Evolutionary conservation across 2,797 vertebrate genomes (phyloP), one percentile per base, ranked within the genome.

Genomic region (Pyrocephalus nanus): DNA sequence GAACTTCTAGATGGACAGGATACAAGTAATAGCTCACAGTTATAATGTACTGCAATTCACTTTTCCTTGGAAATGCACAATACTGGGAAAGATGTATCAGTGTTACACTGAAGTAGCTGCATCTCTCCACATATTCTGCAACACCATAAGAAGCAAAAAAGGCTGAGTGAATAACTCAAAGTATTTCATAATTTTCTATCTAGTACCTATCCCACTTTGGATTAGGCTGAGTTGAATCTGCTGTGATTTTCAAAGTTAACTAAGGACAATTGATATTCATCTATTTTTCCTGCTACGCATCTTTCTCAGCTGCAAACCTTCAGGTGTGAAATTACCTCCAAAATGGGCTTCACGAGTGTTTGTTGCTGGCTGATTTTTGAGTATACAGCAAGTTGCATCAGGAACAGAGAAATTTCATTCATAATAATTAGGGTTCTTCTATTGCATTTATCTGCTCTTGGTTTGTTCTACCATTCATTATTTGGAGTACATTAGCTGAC

Each of bases 291-390:
- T 65, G 34, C 72, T 8, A 1, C 58, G 25, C 22, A 64, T 43
- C 58, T 58, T 73, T 45, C 51, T 88, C n/a, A 57, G 48, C 51
- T 84, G 30, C 47, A 86, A 90, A 85, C 3, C 11, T 86, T 91
- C 73, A 82, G 50, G 47, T 94, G 77, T 90, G 73, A 95, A 91
- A 93, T 83, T 43, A 23, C 60, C 11, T 95, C 55, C 48, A 66
- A 86, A 93, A 88, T 19, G 11, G 25, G 22, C 26, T 88, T 88
- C 43, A 40, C 15, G 45, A 64, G 7, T 45, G 18, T 53, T 42
- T 66, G 11, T 47, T 69, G 14, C 40, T 75, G 47, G 47, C 29
- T 92, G 25, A 15, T 69, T 92, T 94, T 62, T 50, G 36, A 71
- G 7, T 25, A 34, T 21, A 48, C 19, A 53, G 29, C 32, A 66